Conservation (phyloP, 2,888 invertebrate genomes). For the Acrocera orbiculus region DNA sequence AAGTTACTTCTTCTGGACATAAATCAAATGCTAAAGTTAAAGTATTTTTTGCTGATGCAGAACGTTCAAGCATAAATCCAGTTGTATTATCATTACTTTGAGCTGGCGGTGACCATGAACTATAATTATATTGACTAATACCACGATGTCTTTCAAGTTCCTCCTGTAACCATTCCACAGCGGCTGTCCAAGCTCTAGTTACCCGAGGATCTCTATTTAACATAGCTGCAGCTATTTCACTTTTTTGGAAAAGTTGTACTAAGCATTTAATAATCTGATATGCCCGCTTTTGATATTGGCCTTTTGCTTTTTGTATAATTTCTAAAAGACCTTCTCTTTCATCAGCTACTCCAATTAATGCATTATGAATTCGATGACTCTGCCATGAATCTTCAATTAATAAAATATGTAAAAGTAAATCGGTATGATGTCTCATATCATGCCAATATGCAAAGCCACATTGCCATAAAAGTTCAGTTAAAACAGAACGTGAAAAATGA, state of each 20-base stretch:
- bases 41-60: constrained; percentile 81
- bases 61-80: constrained; percentile 85
- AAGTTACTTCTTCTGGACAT: constrained; percentile 45
- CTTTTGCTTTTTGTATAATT: constrained; percentile 79
- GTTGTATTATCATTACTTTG: constrained; percentile 91
- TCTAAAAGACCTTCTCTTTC: constrained; percentile 86
- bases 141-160: constrained; percentile 59
- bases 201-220: constrained; percentile 61
- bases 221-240: constrained; percentile 62
- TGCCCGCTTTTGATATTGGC: constrained; percentile 89
- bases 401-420: constrained; percentile 69
- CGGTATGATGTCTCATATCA: constrained; percentile 82
- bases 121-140: constrained; percentile 54
- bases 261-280: constrained; percentile 95
- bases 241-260: constrained; percentile 76
- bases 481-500: constrained; percentile 72
- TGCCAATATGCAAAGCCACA: constrained; percentile 77
- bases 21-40: constrained; percentile 62
- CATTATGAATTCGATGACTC: constrained; percentile 81
- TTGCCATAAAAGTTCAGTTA: constrained; percentile 85
- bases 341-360: constrained; percentile 68
- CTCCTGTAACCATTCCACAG: constrained; percentile 89
- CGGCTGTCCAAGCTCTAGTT: constrained; percentile 70
- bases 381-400: constrained; percentile 94
- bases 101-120: constrained; percentile 89